Evolutionary conservation across 2,888 invertebrate species (phyloP).

Genomic region (Bugulina stolonifera): DNA sequence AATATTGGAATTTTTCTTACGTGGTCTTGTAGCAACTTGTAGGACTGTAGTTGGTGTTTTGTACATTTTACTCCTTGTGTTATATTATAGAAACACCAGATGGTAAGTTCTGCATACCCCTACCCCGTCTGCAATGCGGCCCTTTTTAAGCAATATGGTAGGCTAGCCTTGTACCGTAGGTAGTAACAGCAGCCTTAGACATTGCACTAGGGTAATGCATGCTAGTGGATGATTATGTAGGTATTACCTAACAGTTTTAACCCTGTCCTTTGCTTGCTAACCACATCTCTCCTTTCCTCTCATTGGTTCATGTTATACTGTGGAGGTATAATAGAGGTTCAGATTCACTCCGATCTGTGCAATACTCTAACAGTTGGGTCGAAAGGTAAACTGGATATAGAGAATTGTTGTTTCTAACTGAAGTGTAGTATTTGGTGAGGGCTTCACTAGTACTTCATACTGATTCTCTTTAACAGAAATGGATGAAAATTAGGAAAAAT

Average conservation of each 20-base stretch:
- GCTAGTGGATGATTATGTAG: not conserved
- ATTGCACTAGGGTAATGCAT: not conserved
- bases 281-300: not conserved
- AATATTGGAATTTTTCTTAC: too few species aligned
- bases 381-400: too few species aligned
- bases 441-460: not conserved
- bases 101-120: constrained; percentile 9
- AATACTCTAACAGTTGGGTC: too few species aligned
- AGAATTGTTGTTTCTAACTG: too few species aligned
- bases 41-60: not conserved
- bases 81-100: not conserved
- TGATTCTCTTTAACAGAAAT: not conserved
- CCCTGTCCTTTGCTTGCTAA: not conserved
- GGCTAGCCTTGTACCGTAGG: not conserved
- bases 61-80: not conserved
- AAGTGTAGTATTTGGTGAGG: not conserved
- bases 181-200: not conserved
- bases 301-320: not conserved
- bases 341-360: too few species aligned
- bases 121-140: not conserved
- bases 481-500: constrained; percentile 19
- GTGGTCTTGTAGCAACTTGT: too few species aligned
- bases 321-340: too few species aligned
- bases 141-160: not conserved
- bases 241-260: too few species aligned